Base-by-base conservation (phyloP, 2,888 invertebrate species). In the Amitus sp. region DNA sequence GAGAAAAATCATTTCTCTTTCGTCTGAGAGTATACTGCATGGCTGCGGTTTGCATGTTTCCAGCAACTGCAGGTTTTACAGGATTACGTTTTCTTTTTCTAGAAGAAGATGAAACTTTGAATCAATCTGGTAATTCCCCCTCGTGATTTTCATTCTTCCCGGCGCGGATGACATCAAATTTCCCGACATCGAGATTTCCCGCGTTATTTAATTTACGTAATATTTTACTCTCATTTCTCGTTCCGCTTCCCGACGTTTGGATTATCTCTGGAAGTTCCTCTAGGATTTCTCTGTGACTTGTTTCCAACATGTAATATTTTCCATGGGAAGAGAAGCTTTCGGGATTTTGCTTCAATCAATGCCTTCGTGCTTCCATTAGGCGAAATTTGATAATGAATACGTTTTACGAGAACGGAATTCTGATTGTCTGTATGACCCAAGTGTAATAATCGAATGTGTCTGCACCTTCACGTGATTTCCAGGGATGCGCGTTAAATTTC, bases 401-500 rank as follows among this genome's bases (percentile, higher is more conserved):
- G 67, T 51, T 51, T 65, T 47, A 73, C 73, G 68, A 65, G 67
- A 62, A 50, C 61, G 70, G 73, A 73, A 75, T 78, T 76, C 72
- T 76, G 74, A 78, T 76, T 76, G 73, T 75, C 15, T 13, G 76
- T 73, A 70, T 69, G 73, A 73, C 68, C 71, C 70, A 71, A 67
- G 64, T 67, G 68, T 69, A 71, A 75, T 73, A 73, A 78, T 77
- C 73, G 73, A 75, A 76, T 76, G 74, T 74, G 74, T 70, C 70
- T 66, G 69, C 67, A 13, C 42, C 42, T 42, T 42, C 12, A 9
- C n/a, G 9, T 13, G 9, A 20, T 42, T 42, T 13, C 13, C 37
- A 37, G 12, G 13, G 37, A 2, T 15, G 15, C 37, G 7, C 13
- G 9, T 37, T 37, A 2, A 37, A 37, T 15, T 12, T 2, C 37